Percentiles rank a stretch among this genome's conserved stretches.
Evolutionary conservation across 2,888 invertebrate species (phyloP).

Genomic region (Allacma fusca): DNA sequence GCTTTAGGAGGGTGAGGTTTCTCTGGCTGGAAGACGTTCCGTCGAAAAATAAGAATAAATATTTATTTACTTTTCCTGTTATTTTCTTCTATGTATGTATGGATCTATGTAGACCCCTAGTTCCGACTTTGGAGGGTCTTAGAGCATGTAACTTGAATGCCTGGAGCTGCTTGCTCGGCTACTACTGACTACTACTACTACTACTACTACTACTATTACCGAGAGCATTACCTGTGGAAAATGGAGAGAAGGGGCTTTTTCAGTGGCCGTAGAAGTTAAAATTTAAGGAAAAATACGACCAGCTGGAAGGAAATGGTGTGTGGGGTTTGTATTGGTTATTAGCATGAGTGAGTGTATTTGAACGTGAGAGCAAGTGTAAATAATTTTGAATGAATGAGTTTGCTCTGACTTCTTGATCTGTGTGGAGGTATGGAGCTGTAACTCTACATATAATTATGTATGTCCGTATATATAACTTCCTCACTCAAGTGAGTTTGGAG

Average conservation of each 20-base stretch:
- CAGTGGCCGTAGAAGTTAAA: neutral
- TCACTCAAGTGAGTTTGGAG: no score
- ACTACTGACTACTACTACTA: no score
- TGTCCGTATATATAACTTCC: no score
- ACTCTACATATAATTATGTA: no score
- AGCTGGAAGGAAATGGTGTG: conserved; percentile 27
- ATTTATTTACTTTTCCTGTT: conserved; percentile 30
- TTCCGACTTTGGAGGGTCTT: no score
- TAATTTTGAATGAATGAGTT: conserved; percentile 32
- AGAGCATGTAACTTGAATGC: no score
- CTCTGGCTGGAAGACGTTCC: neutral
- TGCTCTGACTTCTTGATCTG: conserved; percentile 22
- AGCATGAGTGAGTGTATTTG: conserved; percentile 7
- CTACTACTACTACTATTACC: no score
- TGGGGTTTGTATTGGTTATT: conserved; percentile 19
- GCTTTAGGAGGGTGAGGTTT: neutral
- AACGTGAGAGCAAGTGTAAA: conserved; percentile 22
- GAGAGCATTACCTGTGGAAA: no score
- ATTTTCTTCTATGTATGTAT: neutral
- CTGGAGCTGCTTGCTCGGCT: no score
- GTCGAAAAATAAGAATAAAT: conserved; percentile 20
- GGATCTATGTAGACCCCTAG: neutral
- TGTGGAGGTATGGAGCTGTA: no score
- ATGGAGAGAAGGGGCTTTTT: no score
- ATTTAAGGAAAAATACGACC: conserved; percentile 10